Evolutionary conservation across 2,113 vertebrate genomes (phyloP), one percentile per base, ranked within the genome.

Genomic region (Forbesichthys agassizii): DNA sequence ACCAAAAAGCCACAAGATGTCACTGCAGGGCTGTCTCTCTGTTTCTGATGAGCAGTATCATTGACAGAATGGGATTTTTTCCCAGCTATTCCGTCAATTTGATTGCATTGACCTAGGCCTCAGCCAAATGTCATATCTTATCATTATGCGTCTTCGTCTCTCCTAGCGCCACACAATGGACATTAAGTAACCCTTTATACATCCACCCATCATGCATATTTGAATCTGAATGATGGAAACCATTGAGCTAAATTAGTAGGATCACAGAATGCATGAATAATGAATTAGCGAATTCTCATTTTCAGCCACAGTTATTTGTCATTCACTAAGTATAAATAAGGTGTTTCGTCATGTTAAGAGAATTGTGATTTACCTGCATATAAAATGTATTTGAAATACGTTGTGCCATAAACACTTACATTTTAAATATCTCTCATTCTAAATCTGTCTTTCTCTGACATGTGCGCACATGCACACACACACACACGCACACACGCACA

Each of bases 151-250:
- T 13, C 20, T 58, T 47, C 58, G 66, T 56, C 61, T 48, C 58
- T 57, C 61, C 64, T 72, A 73, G 49, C 61, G 18, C 11, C 61
- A 77, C 61, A 88, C 83, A 90, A 89, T 86, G 77, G 69, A 77
- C 82, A 83, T 82, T 74, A 81, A 72, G 60, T 76, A 14, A 71
- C 65, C 76, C 66, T 71, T 74, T 83, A 71, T 81, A 74, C 78
- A 81, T 80, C 64, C 81, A 81, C 73, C 76, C 66, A 79, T 90
- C 84, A 86, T 84, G 81, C 84, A 89, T 82, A 81, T 71, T 71
- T 73, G 83, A 86, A 86, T 88, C 69, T 74, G 54, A 86, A 86
- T 76, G 77, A 88, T 85, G 79, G 73, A 86, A 78, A 73, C 64
- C 78, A 58, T 11, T 71, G 64, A 75, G 64, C 64, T 73, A 69